phyloP scores from a whole-genome alignment of 2,888 invertebrate genomes.

The Andrena haemorrhoa region DNA sequence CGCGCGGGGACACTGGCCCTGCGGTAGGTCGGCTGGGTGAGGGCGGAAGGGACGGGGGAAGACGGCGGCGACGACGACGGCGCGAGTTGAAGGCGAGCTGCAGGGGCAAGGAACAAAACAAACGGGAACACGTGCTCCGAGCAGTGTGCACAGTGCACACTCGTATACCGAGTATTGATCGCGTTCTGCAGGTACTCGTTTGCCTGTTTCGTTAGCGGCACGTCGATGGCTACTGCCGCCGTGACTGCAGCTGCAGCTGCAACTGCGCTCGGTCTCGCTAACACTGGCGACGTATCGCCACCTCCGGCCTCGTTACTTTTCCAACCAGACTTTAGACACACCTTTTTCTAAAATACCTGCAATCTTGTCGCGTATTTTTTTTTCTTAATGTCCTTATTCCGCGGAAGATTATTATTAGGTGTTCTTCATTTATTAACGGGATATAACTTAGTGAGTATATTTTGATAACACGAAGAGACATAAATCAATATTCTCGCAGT shows the following conservation, averaged over 20 bases:
- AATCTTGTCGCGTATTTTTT: too few species aligned
- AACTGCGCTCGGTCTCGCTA: constrained; percentile 40
- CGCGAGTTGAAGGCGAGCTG: constrained; percentile 12
- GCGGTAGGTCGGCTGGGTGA: not conserved
- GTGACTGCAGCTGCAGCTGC: constrained; percentile 49
- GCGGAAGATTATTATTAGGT: too few species aligned
- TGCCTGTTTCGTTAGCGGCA: constrained; percentile 73
- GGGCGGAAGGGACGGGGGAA: not conserved
- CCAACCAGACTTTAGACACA: not conserved
- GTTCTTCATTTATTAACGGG: too few species aligned
- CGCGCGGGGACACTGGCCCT: not conserved
- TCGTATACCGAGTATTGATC: constrained; percentile 79
- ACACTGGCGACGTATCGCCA: constrained; percentile 15
- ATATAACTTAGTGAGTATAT: too few species aligned
- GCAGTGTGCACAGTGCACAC: constrained; percentile 61
- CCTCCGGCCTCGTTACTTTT: not conserved
- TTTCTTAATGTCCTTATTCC: too few species aligned
- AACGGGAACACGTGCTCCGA: constrained; percentile 72
- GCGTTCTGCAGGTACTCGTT: constrained; percentile 76
- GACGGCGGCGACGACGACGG: not conserved
- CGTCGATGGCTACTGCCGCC: constrained; percentile 61
- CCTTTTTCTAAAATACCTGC: not conserved
- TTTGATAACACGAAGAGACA: too few species aligned
- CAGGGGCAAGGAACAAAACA: constrained; percentile 64
- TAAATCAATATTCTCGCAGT: too few species aligned